phyloP scores from a whole-genome alignment of 2,113 vertebrate species.

The Mobula hypostoma region DNA sequence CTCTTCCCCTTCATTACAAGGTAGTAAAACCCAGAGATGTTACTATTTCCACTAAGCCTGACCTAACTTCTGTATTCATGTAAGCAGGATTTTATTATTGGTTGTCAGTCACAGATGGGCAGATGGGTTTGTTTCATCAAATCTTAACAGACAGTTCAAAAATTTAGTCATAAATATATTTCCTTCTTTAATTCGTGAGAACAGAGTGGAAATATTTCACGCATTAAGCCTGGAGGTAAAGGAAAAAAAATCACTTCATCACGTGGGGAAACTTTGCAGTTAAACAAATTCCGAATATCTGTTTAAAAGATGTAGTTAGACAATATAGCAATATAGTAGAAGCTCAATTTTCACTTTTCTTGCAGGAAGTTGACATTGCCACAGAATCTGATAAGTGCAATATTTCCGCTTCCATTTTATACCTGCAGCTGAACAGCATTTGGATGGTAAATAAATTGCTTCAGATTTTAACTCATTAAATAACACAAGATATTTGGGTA shows the following conservation, averaged over 20 bases:
- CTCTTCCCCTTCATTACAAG: neutral
- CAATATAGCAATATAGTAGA: neutral
- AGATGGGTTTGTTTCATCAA: neutral
- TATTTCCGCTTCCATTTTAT: neutral
- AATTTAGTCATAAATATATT: neutral
- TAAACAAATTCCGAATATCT: neutral
- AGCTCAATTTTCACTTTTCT: conserved; percentile 12
- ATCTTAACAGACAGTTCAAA: neutral
- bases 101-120: neutral
- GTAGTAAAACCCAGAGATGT: neutral
- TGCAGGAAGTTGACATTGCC: neutral
- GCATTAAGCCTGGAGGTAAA: too few species aligned
- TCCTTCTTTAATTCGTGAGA: too few species aligned
- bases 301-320: neutral
- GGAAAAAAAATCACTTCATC: neutral
- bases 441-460: neutral
- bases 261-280: neutral
- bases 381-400: conserved; percentile 2
- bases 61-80: neutral
- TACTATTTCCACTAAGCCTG: neutral
- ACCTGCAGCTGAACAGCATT: neutral
- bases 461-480: neutral
- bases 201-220: neutral
- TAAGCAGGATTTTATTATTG: neutral
- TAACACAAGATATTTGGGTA: neutral